Conservation (phyloP, 2,113 vertebrate species). For the Canis aureus region DNA sequence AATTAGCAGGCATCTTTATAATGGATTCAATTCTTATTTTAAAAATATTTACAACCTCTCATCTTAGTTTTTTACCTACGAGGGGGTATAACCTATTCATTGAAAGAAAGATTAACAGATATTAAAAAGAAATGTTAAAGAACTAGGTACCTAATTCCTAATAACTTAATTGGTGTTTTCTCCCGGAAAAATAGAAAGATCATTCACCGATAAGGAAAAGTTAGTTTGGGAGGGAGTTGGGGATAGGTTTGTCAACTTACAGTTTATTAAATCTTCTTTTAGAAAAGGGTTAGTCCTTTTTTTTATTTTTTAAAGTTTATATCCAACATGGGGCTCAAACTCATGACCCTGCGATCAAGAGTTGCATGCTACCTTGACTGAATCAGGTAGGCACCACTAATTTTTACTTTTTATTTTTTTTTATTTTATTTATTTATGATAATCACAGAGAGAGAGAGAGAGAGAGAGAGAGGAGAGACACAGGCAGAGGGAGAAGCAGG, state of each 20-base stretch:
- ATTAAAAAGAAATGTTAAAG: conserved; percentile 17
- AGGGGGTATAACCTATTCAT: background rate
- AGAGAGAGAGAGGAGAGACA: too few species aligned
- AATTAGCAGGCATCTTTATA: conserved; percentile 35
- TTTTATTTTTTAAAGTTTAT: background rate
- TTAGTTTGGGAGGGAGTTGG: background rate
- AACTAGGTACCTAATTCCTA: background rate
- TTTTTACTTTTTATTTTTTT: background rate
- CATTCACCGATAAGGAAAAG: conserved; percentile 2
- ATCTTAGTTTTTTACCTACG: conserved; percentile 1
- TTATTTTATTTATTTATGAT: too few species aligned
- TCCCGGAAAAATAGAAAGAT: background rate
- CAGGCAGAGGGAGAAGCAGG: too few species aligned
- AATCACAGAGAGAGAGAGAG: too few species aligned
- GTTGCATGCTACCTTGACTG: background rate
- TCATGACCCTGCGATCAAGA: background rate
- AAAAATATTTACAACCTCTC: background rate
- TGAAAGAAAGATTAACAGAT: background rate
- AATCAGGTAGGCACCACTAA: background rate
- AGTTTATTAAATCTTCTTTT: background rate
- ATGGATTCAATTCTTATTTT: conserved; percentile 11
- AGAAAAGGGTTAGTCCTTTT: background rate
- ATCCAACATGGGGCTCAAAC: background rate
- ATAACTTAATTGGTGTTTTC: background rate
- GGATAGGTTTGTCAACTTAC: background rate